Base-by-base conservation (phyloP, 2,797 vertebrate genomes). In the Sebastes wilsoni region DNA sequence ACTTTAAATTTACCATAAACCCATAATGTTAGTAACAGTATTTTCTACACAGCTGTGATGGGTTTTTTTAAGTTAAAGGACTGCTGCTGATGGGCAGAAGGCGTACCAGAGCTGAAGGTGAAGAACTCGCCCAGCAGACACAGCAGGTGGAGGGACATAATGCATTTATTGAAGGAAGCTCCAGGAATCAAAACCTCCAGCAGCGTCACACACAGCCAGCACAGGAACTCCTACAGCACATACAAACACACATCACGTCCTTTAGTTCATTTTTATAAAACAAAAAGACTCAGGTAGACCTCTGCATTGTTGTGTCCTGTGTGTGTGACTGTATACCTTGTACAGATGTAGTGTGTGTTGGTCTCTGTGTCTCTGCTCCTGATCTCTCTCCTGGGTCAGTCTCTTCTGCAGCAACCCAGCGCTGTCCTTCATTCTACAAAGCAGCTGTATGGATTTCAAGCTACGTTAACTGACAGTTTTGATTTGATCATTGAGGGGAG, bases 361-460 rank as follows among this genome's bases (percentile, higher is more conserved):
- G 80, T 93, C 93, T 83, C 18, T 16, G 13, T 87, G 86, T 72
- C 52, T 87, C 79, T 91, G 87, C 68, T 91, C 88, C 42, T 72
- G 80, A 13, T 92, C 88, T 84, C 81, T 92, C 65, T 93, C 90
- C 68, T 95, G 95, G 58, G 25, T 76, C 59, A 88, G 75, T 93
- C 90, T 94, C 91, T 96, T 99, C 92, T 96, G 96, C 90, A 99
- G 93, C 59, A 96, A 92, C 90, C 97, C 96, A 75, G 96, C 93
- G 88, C 97, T 97, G 91, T 99, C 98, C 89, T 96, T 97, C 88
- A 98, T 92, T 84, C 97, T 95, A 79, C 95, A 97, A 86, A 99
- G 96, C 49, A 99, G 82, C 98, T 99, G 94, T 5, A 52, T 0
- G 60, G 18, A 80, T 80, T 9, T 55, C 28, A 18, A 55, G 13